Base-by-base conservation (phyloP, 1,140 invertebrate genomes). In the Bombus vancouverensis region DNA sequence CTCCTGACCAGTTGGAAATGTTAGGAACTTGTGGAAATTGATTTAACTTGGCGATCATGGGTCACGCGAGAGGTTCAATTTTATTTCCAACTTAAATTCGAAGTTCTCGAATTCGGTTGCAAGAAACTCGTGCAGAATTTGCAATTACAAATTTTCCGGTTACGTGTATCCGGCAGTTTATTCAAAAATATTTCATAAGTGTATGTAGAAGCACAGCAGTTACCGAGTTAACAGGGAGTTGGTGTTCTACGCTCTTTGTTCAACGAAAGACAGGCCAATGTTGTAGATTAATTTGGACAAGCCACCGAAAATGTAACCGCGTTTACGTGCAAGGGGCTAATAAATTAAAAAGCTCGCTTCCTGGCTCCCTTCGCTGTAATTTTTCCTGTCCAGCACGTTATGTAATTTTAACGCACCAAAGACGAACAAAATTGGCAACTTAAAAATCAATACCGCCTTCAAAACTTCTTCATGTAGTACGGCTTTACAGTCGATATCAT, bases 211-310 rank as follows among this genome's bases (percentile, higher is more conserved):
- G 57, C 47, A 42, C 34, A n/a, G 13, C 25, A n/a, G 8, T 39
- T 66, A 47, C 42, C 32, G 15, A 18, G 34, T 28, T 39, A 77
- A 62, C 75, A n/a, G 28, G 25, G 1, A 28, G 13, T 22, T 75
- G 28, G 25, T 9, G 32, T 25, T 28, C 28, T 8, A 9, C 34
- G 68, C 32, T 72, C 28, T 57, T 57, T 72, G 37, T 34, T 32
- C 37, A 39, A 44, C 37, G 37, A 59, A 72, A 37, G 25, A 42
- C 37, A n/a, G 34, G 39, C 34, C 68, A 32, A 76, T 73, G 42
- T 74, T 82, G 59, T 28, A 75, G 62, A 83, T 83, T 83, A 83
- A 66, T 83, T 76, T 76, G n/a, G 25, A 32, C 81, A n/a, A 53
- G 59, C 53, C 25, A 73, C 25, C 44, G 81, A 53, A 77, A 76